Evolutionary conservation across 2,797 vertebrate species (phyloP), one percentile per base, ranked within the genome.

Genomic region (Halcyon smyrnensis): DNA sequence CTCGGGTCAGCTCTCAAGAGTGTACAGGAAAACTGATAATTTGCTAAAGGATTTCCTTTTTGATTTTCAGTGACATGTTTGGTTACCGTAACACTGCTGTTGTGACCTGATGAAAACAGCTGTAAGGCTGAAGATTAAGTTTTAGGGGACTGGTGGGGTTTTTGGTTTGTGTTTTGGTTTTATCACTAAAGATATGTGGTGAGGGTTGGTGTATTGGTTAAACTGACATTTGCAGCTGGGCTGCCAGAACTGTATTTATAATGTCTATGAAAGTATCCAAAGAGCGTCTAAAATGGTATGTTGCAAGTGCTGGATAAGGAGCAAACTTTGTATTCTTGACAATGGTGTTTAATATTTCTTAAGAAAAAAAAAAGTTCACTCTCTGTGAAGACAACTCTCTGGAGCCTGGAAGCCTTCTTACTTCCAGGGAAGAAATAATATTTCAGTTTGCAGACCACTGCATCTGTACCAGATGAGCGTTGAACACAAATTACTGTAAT

Each of bases 11-110:
- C 60, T 82, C 86, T 96, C 86, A 39, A 51, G 81, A 70, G 60
- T 14, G 46, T 80, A 83, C 88, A 94, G 94, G 94, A 95, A 97
- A 92, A 41, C 57, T 28, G 93, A 65, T 75, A 83, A 64, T 63
- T 89, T 91, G 62, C 43, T 83, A 71, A 67, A 84, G 92, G 89
- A 95, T 96, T 95, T 97, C 92, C 95, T 96, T 87, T 92, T 17
- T 70, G 62, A 57, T 93, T 81, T 84, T 76, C 90, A 68, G 56
- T 86, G 85, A 25, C 56, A 51, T 43, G 15, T 89, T 86, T 90
- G 36, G 80, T 93, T 96, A 37, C 67, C 25, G 21, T n/a, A 77
- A 67, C 34, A n/a, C 32, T 74, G 43, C 75, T 87, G 30, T 79
- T 95, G 77, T 86, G 76, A 93, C 63, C 63, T 45, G 74, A 17